Conservation (phyloP, 2,888 invertebrate genomes). For the Steinernema carpocapsae region DNA sequence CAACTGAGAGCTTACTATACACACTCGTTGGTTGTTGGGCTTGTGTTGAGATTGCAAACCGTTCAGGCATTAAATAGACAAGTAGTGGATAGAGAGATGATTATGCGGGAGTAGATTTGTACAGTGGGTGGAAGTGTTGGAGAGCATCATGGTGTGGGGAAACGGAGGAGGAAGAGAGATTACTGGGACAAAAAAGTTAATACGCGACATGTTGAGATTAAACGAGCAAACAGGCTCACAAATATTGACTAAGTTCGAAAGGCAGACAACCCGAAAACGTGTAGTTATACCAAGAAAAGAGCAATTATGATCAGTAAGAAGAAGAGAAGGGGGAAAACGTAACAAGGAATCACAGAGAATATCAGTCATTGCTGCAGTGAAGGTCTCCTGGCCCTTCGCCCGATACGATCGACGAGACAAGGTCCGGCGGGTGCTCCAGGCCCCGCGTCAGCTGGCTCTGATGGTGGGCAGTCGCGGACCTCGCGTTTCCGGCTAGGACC, state of each 20-base stretch:
- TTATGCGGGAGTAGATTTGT: conserved; percentile 19
- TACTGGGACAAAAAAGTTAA: background rate
- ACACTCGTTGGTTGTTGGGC: background rate
- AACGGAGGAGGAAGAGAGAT: background rate
- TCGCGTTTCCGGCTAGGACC: conserved; percentile 7
- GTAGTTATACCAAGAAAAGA: background rate
- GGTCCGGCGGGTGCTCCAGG: conserved; percentile 15
- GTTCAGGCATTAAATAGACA: background rate
- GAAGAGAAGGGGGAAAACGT: background rate
- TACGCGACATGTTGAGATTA: conserved; percentile 13
- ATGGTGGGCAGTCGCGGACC: conserved; percentile 3
- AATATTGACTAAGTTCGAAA: conserved; percentile 6
- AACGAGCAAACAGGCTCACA: background rate
- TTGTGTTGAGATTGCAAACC: conserved; percentile 20
- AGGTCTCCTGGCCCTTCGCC: conserved; percentile 7
- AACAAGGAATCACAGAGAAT: background rate
- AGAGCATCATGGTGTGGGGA: conserved; percentile 6
- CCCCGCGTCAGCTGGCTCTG: background rate
- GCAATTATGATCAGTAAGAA: background rate
- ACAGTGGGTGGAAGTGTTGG: background rate
- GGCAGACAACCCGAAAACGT: conserved; percentile 18
- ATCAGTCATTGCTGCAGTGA: conserved; percentile 9
- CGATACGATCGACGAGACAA: conserved; percentile 18
- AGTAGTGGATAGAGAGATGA: background rate
- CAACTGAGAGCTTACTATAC: conserved; percentile 1